These are phyloP conservation scores for Thomomys bottae DNA, from an alignment of 2,113 vertebrate species.

Conservation along the genomic window DNA sequence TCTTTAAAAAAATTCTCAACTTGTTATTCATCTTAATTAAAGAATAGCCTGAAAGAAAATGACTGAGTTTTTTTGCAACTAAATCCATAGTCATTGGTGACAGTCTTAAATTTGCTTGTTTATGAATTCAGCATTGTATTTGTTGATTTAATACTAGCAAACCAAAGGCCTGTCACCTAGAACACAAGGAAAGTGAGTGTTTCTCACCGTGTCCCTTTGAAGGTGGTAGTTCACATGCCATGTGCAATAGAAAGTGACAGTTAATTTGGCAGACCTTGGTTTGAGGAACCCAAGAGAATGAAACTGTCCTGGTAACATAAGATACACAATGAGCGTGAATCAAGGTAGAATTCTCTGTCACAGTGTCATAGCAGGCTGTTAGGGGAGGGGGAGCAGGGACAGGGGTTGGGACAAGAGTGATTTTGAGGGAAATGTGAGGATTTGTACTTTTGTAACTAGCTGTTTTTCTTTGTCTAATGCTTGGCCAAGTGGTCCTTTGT, in stretches of 20 bases:
- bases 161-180: constrained; percentile 65
- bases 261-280: constrained; percentile 76
- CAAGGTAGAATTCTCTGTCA: constrained; percentile 53
- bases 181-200: constrained; percentile 73
- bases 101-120: constrained; percentile 62
- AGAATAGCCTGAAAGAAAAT: constrained; percentile 51
- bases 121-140: constrained; percentile 51
- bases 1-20: background rate
- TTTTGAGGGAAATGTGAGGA: background rate
- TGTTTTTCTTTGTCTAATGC: constrained; percentile 28
- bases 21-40: constrained; percentile 47
- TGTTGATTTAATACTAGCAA: constrained; percentile 69
- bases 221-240: constrained; percentile 67
- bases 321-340: constrained; percentile 40
- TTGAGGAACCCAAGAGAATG: constrained; percentile 75
- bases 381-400: constrained; percentile 13
- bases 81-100: constrained; percentile 59
- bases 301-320: constrained; percentile 65
- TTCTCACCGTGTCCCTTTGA: constrained; percentile 72
- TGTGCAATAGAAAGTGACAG: constrained; percentile 77
- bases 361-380: constrained; percentile 23
- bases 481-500: constrained; percentile 14
- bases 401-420: background rate
- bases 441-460: constrained; percentile 55
- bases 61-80: constrained; percentile 19